These are phyloP conservation scores for Rhagonycha lutea DNA, from an alignment of 2,888 invertebrate genomes.

Conservation along the genomic window DNA sequence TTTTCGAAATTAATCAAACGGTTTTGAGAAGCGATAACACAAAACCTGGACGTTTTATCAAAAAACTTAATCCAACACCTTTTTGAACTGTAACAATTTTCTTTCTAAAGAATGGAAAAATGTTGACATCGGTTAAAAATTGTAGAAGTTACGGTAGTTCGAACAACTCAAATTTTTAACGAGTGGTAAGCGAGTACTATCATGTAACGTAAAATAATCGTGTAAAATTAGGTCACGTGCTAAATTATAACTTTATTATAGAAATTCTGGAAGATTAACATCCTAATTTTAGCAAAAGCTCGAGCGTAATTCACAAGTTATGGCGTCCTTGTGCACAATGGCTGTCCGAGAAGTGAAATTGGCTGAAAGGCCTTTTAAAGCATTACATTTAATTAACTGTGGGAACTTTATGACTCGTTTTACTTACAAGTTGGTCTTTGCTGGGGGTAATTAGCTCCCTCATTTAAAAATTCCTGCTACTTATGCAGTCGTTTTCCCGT, in stretches of 20 bases:
- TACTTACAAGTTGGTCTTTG: slow-evolving; percentile 3
- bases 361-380: slow-evolving; percentile 46
- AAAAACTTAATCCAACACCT: background rate
- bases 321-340: slow-evolving; percentile 37
- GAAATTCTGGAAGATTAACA: slow-evolving; percentile 31
- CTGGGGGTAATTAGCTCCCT: background rate
- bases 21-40: too few species aligned
- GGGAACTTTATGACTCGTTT: slow-evolving; percentile 42
- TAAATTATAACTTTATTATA: slow-evolving; percentile 33
- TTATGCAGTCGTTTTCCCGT: background rate
- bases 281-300: slow-evolving; percentile 31
- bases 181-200: background rate
- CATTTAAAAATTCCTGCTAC: background rate
- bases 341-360: slow-evolving; percentile 42
- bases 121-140: background rate
- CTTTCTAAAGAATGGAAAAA: too few species aligned
- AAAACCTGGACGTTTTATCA: background rate
- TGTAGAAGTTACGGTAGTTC: background rate
- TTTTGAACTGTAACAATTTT: background rate
- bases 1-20: too few species aligned
- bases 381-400: slow-evolving; percentile 48
- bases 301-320: slow-evolving; percentile 35
- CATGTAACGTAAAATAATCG: background rate
- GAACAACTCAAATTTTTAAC: background rate
- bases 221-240: slow-evolving; percentile 10